Conservation (phyloP, 2,113 vertebrate genomes). For the Strigops habroptila region DNA sequence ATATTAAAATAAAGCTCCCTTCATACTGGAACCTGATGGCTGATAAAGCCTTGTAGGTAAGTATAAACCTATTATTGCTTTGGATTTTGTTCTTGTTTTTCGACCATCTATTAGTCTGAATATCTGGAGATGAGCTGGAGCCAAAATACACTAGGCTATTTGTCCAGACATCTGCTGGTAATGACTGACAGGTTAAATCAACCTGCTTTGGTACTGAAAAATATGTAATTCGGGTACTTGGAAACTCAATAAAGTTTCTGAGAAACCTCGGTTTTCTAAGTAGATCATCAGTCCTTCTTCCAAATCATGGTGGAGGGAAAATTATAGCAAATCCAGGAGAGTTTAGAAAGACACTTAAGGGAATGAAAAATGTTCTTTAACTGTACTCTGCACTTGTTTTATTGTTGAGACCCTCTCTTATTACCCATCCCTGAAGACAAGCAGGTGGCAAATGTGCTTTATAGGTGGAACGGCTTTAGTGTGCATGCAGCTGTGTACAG, state of each 20-base stretch:
- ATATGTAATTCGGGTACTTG: background rate
- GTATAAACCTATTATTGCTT: slow-evolving; percentile 17
- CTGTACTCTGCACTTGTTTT: background rate
- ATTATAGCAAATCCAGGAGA: background rate
- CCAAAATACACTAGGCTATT: background rate
- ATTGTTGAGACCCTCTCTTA: background rate
- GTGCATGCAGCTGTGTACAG: background rate
- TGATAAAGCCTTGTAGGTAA: background rate
- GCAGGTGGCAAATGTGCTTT: background rate
- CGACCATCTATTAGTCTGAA: background rate
- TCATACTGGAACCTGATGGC: background rate
- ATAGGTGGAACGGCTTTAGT: background rate
- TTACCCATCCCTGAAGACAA: background rate
- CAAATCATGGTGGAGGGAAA: background rate
- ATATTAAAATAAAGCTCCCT: background rate
- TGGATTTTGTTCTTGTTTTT: background rate
- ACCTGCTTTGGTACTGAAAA: background rate
- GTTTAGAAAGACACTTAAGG: background rate
- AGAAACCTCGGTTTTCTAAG: background rate
- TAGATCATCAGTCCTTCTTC: background rate
- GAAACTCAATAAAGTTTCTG: background rate
- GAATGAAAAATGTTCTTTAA: background rate
- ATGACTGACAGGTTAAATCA: background rate
- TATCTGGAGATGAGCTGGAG: background rate
- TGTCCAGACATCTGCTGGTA: background rate